phyloP scores from a whole-genome alignment of 2,797 vertebrate species.

The Lagodon rhomboides region DNA sequence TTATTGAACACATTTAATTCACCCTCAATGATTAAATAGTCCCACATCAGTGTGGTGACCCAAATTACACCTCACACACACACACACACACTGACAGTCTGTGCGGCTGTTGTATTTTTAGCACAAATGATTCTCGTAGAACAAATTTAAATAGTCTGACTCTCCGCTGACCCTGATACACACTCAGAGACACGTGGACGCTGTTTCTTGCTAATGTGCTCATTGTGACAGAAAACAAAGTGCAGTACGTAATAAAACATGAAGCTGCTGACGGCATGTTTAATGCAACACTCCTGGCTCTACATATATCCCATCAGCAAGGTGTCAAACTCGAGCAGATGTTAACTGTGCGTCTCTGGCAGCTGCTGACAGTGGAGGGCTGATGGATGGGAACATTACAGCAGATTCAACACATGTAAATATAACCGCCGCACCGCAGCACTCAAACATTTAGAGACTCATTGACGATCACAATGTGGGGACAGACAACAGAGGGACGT shows the following conservation, averaged over 20 bases:
- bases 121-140: constrained; percentile 44
- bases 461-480: not conserved
- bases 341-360: too few relatives aligned
- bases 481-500: not conserved
- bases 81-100: constrained; percentile 31
- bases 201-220: constrained; percentile 45
- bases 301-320: not conserved
- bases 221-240: constrained; percentile 43
- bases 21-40: constrained; percentile 75
- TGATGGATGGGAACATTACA: constrained; percentile 5
- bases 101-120: constrained; percentile 70
- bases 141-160: constrained; percentile 59
- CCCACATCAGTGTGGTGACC: constrained; percentile 66
- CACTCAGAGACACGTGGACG: constrained; percentile 55
- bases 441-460: not conserved
- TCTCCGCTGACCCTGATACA: constrained; percentile 54
- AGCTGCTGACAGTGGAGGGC: not conserved
- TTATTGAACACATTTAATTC: constrained; percentile 74
- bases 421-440: not conserved
- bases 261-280: constrained; percentile 4
- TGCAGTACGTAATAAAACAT: constrained; percentile 19
- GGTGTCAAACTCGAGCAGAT: not conserved
- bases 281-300: not conserved
- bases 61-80: constrained; percentile 55
- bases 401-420: constrained; percentile 31